Conservation (phyloP, 1,140 invertebrate species). For the Drosophila kanapiae region DNA sequence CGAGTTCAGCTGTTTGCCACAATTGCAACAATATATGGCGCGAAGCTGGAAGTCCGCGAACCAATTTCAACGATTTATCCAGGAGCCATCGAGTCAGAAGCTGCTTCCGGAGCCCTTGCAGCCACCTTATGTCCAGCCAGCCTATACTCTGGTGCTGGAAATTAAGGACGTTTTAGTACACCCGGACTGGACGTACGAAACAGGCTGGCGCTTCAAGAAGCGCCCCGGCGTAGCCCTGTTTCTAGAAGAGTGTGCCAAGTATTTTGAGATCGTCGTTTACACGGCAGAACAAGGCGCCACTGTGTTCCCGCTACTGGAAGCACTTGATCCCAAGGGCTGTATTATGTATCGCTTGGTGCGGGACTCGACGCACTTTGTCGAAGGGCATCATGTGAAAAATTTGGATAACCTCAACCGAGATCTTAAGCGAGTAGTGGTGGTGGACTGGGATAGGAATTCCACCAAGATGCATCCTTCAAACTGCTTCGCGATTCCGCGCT, state of each 20-base stretch:
- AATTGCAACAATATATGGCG: constrained; percentile 89
- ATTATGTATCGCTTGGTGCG: constrained; percentile 97
- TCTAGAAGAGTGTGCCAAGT: constrained; percentile 94
- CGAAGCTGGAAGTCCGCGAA: constrained; percentile 91
- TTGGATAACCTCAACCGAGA: constrained; percentile 97
- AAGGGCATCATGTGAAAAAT: constrained; percentile 98
- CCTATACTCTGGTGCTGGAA: constrained; percentile 98
- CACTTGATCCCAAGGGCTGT: constrained; percentile 94
- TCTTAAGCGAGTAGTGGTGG: constrained; percentile 97
- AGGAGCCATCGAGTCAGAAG: constrained; percentile 97
- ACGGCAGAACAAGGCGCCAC: constrained; percentile 96
- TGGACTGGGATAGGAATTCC: constrained; percentile 97
- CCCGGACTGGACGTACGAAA: constrained; percentile 97
- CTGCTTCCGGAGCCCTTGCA: constrained; percentile 97
- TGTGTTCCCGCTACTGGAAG: constrained; percentile 96
- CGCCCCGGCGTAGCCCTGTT: constrained; percentile 98
- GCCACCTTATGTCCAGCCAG: constrained; percentile 97
- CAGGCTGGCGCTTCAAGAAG: constrained; percentile 96
- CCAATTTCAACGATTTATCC: constrained; percentile 93
- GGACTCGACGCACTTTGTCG: constrained; percentile 97
- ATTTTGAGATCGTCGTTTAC: constrained; percentile 99
- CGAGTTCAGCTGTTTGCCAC: constrained; percentile 91
- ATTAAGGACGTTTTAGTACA: constrained; percentile 98
- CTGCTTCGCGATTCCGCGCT: constrained; percentile 94
- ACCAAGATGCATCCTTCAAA: constrained; percentile 96